Conservation (phyloP, 64 coral and sea anemone species). For the Actinia equina region DNA sequence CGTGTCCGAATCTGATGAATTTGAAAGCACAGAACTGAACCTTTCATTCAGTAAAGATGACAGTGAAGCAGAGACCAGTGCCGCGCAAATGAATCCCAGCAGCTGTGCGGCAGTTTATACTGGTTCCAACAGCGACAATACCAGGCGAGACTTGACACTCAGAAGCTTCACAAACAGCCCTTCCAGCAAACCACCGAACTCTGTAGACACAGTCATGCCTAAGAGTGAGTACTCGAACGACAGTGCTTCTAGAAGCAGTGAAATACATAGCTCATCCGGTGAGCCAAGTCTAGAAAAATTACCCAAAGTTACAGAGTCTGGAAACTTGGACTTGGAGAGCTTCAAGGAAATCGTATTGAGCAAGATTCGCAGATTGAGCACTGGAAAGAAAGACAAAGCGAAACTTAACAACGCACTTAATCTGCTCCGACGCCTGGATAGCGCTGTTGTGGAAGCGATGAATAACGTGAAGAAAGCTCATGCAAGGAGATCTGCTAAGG, state of each 20-base stretch:
- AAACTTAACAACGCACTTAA: not conserved
- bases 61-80: not conserved
- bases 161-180: not conserved
- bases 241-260: not conserved
- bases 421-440: not conserved
- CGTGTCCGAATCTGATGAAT: not conserved
- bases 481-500: not conserved
- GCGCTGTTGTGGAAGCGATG: not conserved
- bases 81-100: not conserved
- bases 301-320: not conserved
- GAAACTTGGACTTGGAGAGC: slow-evolving; percentile 14
- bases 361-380: not conserved
- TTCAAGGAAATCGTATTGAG: not conserved
- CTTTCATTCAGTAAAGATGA: slow-evolving; percentile 9
- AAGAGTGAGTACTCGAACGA: not conserved
- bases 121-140: not conserved
- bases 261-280: not conserved
- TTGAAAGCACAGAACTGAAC: slow-evolving; percentile 10
- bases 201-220: not conserved
- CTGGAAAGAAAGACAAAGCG: not conserved
- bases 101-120: not conserved
- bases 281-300: not conserved
- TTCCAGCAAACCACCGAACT: not conserved
- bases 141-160: not conserved
- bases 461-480: not conserved